Evolutionary conservation across 2,113 vertebrate genomes (phyloP).

Genomic region (Connochaetes taurinus): DNA sequence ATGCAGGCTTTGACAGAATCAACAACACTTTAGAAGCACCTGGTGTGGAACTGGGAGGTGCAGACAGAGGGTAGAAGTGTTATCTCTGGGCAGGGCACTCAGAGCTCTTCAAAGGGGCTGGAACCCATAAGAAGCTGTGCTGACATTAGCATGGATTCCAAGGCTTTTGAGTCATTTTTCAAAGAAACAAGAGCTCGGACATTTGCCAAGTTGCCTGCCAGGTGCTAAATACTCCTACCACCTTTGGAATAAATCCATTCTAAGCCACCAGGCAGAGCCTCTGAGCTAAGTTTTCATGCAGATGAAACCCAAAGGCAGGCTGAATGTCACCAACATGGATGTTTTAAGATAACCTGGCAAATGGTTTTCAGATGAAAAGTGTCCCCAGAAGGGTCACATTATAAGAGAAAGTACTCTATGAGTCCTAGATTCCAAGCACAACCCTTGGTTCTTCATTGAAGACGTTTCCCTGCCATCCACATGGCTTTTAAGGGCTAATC

Average conservation of each 20-base stretch:
- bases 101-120: not conserved
- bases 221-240: not conserved
- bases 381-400: not conserved
- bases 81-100: fast-evolving
- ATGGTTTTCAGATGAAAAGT: not conserved
- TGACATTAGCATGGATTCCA: not conserved
- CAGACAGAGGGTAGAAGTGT: fast-evolving
- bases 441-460: not conserved
- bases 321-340: fast-evolving
- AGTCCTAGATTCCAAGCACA: not conserved
- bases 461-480: not conserved
- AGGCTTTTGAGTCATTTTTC: not conserved
- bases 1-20: not conserved
- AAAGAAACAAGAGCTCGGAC: not conserved
- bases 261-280: not conserved
- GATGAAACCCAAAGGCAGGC: fast-evolving
- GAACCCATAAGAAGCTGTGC: not conserved
- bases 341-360: not conserved
- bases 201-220: not conserved
- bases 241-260: not conserved
- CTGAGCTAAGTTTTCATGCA: not conserved
- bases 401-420: not conserved
- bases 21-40: not conserved
- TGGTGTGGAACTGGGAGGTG: fast-evolving
- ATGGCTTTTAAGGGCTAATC: not conserved